Evolutionary conservation across 2,797 vertebrate species (phyloP).

Genomic region (Anolis apletophallus): DNA sequence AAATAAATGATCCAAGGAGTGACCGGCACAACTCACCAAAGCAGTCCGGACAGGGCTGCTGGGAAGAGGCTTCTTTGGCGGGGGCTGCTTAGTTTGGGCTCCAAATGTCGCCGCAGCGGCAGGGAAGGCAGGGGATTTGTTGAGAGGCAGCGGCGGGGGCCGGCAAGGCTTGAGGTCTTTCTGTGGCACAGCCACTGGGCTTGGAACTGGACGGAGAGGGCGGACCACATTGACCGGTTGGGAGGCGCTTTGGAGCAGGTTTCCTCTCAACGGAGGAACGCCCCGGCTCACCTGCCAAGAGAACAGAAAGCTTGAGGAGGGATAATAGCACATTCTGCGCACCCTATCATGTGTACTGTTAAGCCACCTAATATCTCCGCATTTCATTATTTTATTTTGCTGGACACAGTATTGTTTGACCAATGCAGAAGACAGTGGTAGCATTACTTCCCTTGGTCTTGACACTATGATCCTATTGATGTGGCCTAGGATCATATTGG

Average conservation of each 20-base stretch:
- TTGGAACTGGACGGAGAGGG: slow-evolving; percentile 78
- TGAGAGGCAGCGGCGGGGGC: slow-evolving; percentile 76
- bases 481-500: too few species aligned
- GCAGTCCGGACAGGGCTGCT: slow-evolving; percentile 83
- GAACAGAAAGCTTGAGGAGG: fast-evolving
- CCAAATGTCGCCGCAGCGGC: slow-evolving; percentile 64
- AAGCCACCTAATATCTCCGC: too few species aligned
- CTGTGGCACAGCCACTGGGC: slow-evolving; percentile 34
- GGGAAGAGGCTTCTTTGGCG: slow-evolving; percentile 86
- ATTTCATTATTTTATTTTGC: too few species aligned
- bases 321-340: not conserved
- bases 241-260: slow-evolving; percentile 63
- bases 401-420: too few species aligned
- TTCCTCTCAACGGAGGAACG: slow-evolving; percentile 75
- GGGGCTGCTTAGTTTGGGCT: slow-evolving; percentile 77
- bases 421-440: too few species aligned
- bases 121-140: slow-evolving; percentile 67
- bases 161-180: slow-evolving; percentile 75
- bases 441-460: too few species aligned
- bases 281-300: slow-evolving; percentile 78
- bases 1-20: not conserved
- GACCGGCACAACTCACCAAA: slow-evolving; percentile 71
- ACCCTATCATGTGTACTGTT: too few species aligned
- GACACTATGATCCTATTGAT: too few species aligned
- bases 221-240: slow-evolving; percentile 85